Evolutionary conservation across 2,113 vertebrate species (phyloP).

Genomic region (Centropristis striata): DNA sequence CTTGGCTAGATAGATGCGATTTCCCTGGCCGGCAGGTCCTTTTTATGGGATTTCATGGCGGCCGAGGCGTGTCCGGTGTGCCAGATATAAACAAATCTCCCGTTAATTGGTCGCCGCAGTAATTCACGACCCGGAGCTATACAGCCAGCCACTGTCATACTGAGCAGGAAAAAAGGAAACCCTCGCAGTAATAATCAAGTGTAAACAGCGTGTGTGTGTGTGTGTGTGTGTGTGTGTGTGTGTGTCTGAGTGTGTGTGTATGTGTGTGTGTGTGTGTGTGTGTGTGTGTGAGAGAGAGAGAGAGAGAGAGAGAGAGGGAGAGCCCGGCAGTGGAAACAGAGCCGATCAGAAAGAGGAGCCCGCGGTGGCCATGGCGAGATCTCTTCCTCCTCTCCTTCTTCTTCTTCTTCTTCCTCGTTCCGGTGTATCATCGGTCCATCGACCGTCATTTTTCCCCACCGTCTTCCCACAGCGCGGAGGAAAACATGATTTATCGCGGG

Average conservation of each 20-base stretch:
- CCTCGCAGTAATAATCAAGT: constrained; percentile 87
- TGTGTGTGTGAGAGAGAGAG: constrained; percentile 22
- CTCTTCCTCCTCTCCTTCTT: constrained; percentile 41
- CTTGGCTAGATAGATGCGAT: constrained; percentile 75
- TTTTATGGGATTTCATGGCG: constrained; percentile 88
- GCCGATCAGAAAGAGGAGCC: constrained; percentile 8
- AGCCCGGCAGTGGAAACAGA: neutral
- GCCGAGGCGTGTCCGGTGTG: constrained; percentile 86
- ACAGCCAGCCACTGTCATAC: constrained; percentile 86
- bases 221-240: too few relatives aligned
- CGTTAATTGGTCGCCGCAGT: constrained; percentile 95
- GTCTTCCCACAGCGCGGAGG: constrained; percentile 55
- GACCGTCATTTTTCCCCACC: constrained; percentile 88
- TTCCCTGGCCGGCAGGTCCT: constrained; percentile 61
- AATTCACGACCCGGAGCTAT: constrained; percentile 91
- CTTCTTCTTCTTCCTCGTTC: constrained; percentile 65
- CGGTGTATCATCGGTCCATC: constrained; percentile 87
- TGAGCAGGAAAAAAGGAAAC: constrained; percentile 84
- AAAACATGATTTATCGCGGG: constrained; percentile 94
- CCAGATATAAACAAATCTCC: constrained; percentile 94
- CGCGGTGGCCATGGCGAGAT: neutral
- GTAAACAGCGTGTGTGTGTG: constrained; percentile 39
- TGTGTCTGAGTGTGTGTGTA: too few relatives aligned
- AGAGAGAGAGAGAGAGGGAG: constrained; percentile 19
- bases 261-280: constrained; percentile 1